phyloP scores from a whole-genome alignment of 2,888 invertebrate genomes.

The Netelia inedita region DNA sequence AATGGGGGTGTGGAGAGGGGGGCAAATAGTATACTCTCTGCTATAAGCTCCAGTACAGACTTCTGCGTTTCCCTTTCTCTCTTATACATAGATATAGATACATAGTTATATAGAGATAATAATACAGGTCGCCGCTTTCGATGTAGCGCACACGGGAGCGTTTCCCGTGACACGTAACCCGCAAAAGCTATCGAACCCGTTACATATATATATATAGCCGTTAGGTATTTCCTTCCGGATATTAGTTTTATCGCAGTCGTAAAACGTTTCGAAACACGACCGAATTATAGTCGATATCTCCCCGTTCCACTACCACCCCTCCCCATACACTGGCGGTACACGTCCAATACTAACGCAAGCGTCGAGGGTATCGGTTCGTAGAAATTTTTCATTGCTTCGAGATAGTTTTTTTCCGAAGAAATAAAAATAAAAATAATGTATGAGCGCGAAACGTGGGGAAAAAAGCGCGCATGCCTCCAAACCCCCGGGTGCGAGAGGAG shows the following conservation, averaged over 20 bases:
- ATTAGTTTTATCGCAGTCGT: constrained; percentile 61
- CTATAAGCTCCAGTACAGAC: constrained; percentile 67
- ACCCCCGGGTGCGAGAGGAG: neutral
- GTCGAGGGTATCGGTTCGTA: neutral
- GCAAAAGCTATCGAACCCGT: constrained; percentile 48
- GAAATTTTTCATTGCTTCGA: neutral
- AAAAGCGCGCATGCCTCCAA: neutral
- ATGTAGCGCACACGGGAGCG: neutral
- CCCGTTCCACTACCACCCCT: too few species aligned
- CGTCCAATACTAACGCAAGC: neutral
- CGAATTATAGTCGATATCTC: constrained; percentile 47
- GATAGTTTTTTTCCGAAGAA: neutral
- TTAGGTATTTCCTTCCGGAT: constrained; percentile 58
- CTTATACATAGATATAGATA: constrained; percentile 11
- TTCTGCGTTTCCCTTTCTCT: constrained; percentile 61
- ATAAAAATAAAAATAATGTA: neutral
- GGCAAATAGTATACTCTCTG: constrained; percentile 62
- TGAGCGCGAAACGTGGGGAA: neutral
- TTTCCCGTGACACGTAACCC: constrained; percentile 27
- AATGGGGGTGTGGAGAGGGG: constrained; percentile 65
- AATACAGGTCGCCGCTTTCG: neutral
- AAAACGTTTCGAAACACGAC: constrained; percentile 46
- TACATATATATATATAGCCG: constrained; percentile 9
- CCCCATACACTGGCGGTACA: neutral
- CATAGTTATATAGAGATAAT: neutral